Percentiles rank a stretch among this genome's conserved stretches.
These are phyloP conservation scores for Polypedilum vanderplanki DNA, from an alignment of 1,140 invertebrate genomes.

Conservation along the genomic window DNA sequence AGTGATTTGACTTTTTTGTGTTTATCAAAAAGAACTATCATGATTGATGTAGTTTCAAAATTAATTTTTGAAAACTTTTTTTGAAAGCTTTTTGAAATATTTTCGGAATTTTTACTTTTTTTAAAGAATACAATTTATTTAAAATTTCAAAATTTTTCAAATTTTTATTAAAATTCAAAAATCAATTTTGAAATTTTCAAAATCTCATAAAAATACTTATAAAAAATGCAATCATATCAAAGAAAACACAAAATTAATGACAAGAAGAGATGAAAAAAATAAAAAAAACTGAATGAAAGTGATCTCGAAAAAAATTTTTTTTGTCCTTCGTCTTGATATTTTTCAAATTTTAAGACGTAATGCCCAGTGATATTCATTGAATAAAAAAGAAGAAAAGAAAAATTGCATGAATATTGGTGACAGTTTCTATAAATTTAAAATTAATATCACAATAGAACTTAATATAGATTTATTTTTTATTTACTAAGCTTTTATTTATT, in stretches of 20 bases:
- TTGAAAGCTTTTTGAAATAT: no score
- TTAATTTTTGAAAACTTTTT: no score
- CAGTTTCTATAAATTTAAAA: background rate
- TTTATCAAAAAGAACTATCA: no score
- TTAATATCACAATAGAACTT: background rate
- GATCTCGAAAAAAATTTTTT: background rate
- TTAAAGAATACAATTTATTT: no score
- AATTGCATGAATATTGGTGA: background rate
- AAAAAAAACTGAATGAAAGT: background rate
- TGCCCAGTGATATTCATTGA: conserved; percentile 8
- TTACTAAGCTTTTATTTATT: background rate
- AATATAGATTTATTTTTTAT: background rate
- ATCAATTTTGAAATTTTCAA: no score
- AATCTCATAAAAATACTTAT: background rate
- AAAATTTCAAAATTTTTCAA: no score
- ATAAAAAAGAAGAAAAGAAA: background rate
- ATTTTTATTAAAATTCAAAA: no score
- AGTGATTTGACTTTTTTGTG: no score
- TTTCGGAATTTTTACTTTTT: no score
- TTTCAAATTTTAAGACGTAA: background rate
- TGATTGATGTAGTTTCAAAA: no score
- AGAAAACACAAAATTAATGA: background rate
- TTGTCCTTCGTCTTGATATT: no score
- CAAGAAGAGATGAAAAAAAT: conserved; percentile 1
- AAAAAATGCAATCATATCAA: conserved; percentile 14